These are phyloP conservation scores for Anthrax anthrax DNA, from an alignment of 2,888 invertebrate species.

Conservation along the genomic window DNA sequence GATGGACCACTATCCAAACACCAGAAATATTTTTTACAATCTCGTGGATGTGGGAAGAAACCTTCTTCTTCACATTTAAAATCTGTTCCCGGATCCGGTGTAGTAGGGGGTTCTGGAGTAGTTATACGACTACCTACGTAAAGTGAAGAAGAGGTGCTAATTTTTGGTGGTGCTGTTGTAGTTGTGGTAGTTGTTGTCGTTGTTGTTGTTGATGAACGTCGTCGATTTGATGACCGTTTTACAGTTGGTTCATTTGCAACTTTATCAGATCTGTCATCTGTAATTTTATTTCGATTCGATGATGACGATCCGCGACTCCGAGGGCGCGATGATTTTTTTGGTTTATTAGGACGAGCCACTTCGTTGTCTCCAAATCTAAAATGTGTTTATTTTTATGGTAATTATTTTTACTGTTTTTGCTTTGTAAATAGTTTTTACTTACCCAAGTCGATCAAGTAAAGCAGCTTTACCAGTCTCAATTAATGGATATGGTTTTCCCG, in stretches of 20 bases:
- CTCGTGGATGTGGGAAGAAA: constrained; percentile 79
- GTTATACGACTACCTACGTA: constrained; percentile 35
- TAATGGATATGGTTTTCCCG: constrained; percentile 72
- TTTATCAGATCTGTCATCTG: constrained; percentile 16
- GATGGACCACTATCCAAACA: constrained; percentile 81
- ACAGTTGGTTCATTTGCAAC: constrained; percentile 14
- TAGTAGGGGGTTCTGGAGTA: constrained; percentile 56
- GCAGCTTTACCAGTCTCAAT: constrained; percentile 84
- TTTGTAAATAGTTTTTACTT: no score
- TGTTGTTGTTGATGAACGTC: constrained; percentile 24
- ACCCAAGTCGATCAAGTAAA: constrained; percentile 51
- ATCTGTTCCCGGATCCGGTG: constrained; percentile 79
- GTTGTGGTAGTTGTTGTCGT: constrained; percentile 25
- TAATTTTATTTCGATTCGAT: constrained; percentile 19
- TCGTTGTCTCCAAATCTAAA: constrained; percentile 29
- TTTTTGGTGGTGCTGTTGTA: constrained; percentile 22
- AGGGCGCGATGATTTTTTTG: constrained; percentile 25
- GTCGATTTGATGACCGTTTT: constrained; percentile 14
- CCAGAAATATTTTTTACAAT: constrained; percentile 93
- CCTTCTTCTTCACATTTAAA: constrained; percentile 89
- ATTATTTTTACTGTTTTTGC: no score
- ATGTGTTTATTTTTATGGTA: background rate
- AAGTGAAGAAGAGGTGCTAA: constrained; percentile 22
- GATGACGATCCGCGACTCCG: constrained; percentile 23
- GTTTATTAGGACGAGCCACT: constrained; percentile 23